Base-by-base conservation (phyloP, 2,888 invertebrate species). In the Campoplex nolae region DNA sequence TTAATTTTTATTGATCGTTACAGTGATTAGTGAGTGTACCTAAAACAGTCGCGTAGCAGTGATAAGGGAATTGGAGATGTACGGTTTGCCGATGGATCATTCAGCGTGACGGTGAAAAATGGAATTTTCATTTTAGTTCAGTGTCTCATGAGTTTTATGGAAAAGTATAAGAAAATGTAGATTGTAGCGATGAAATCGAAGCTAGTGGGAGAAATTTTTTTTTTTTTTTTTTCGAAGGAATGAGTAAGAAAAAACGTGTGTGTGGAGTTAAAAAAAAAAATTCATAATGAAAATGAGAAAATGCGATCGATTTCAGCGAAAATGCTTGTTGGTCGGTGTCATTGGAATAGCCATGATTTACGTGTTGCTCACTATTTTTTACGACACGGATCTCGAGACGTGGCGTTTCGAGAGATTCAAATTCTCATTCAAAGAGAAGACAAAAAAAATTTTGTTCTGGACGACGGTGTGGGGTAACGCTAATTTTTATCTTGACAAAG, bases 361-460 rank as follows among this genome's bases (percentile, higher is more conserved):
- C 67, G 71, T 73, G 1, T 42, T 90, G 0, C 42, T 89, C 13
- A 73, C 82, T 7, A 84, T 86, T 75, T 86, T 85, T 51, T 89
- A 83, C 58, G 74, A 91, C 51, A 8, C 67, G 7, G 56, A 28
- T 9, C 38, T 90, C 42, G 83, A 81, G 23, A 78, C 68, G 9
- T 86, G 56, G 84, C 56, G 11, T 16, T 82, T 58, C 54, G 70
- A 51, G 18, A 58, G 38, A 75, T 73, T 67, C 2, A 54, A 13
- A 42, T 68, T 68, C 18, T 23, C 7, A n/a, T 11, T 32, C 42
- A 78, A 75, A 18, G 13, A 1, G 13, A 78, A 80, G 23, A 67
- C 86, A 7, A 92, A 91, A 54, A 91, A 83, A 6, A 90, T 93
- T 3, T 89, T 92, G 4, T 91, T 91, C 54, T 94, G 94, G 94